A percentile compares a stretch with the other conserved stretches of the same genome.
Conservation (phyloP, 2,797 vertebrate species). For the Enoplosus armatus region DNA sequence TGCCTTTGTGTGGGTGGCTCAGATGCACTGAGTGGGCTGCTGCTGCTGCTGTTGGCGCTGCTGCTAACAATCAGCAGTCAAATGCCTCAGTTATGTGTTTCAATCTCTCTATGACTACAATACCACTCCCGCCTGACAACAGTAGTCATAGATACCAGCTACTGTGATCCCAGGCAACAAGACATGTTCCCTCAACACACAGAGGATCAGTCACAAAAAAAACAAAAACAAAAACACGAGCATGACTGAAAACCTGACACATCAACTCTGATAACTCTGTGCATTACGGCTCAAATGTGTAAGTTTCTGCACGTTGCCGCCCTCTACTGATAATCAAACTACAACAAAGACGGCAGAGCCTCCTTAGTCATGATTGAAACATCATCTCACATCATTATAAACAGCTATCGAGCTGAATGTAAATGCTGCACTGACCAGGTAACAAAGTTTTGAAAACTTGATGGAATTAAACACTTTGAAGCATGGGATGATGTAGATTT, state of each 20-base stretch:
- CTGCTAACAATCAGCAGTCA: constrained; percentile 78
- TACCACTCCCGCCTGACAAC: constrained; percentile 71
- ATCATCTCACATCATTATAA: not conserved
- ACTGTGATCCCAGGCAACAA: constrained; percentile 54
- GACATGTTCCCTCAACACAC: constrained; percentile 32
- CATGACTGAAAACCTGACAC: constrained; percentile 1
- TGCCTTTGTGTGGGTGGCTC: constrained; percentile 84
- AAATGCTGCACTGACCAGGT: not conserved
- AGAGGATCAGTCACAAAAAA: not conserved
- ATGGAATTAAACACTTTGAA: not conserved
- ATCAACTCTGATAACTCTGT: not conserved
- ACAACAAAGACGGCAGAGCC: not conserved
- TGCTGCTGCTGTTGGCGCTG: constrained; percentile 56
- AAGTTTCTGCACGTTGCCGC: not conserved
- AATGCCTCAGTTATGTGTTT: constrained; percentile 77
- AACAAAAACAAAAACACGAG: constrained; percentile 9
- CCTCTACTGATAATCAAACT: constrained; percentile 9
- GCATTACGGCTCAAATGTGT: not conserved
- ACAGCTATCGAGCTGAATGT: not conserved
- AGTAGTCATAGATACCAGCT: constrained; percentile 73
- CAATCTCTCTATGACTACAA: constrained; percentile 71
- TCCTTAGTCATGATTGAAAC: not conserved
- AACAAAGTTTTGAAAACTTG: not conserved
- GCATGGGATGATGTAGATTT: not conserved
- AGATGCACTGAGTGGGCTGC: constrained; percentile 81